Conservation (phyloP, 2,888 invertebrate genomes). For the Ernsta delagoae region DNA sequence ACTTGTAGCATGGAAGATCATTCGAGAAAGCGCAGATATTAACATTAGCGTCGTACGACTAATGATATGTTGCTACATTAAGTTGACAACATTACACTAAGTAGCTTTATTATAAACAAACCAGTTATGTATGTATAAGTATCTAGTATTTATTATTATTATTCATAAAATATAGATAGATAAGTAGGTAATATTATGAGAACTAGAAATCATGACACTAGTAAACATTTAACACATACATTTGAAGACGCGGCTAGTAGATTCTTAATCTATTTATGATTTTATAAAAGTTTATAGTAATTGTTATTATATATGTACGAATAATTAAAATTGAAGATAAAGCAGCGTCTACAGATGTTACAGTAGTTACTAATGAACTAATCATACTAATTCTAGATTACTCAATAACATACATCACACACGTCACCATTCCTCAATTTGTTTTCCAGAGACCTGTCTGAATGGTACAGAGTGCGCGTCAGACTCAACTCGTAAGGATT, state of each 20-base stretch:
- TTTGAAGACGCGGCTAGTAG: too few species aligned
- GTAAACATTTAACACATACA: too few species aligned
- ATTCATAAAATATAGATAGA: too few species aligned
- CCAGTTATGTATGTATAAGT: slow-evolving; percentile 4
- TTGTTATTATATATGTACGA: too few species aligned
- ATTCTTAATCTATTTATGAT: too few species aligned
- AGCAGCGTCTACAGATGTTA: slow-evolving; percentile 22
- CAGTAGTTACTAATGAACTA: slow-evolving; percentile 5
- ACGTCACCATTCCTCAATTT: slow-evolving; percentile 78
- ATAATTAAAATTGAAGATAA: too few species aligned
- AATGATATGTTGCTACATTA: slow-evolving; percentile 35
- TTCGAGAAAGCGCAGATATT: slow-evolving; percentile 40
- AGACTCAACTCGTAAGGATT: slow-evolving; percentile 93
- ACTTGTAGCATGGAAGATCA: slow-evolving; percentile 60
- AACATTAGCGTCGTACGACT: slow-evolving; percentile 9
- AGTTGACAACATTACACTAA: slow-evolving; percentile 38
- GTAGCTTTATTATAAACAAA: slow-evolving; percentile 18
- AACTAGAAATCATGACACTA: too few species aligned
- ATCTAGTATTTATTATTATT: too few species aligned
- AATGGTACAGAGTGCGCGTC: slow-evolving; percentile 94
- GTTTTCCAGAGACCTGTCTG: slow-evolving; percentile 88
- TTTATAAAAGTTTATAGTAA: too few species aligned
- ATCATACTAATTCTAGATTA: slow-evolving; percentile 30
- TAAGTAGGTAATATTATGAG: too few species aligned
- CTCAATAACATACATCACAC: slow-evolving; percentile 66